These are phyloP conservation scores for Trochalopteron elliotii DNA, from an alignment of 2,113 vertebrate species.

Conservation along the genomic window DNA sequence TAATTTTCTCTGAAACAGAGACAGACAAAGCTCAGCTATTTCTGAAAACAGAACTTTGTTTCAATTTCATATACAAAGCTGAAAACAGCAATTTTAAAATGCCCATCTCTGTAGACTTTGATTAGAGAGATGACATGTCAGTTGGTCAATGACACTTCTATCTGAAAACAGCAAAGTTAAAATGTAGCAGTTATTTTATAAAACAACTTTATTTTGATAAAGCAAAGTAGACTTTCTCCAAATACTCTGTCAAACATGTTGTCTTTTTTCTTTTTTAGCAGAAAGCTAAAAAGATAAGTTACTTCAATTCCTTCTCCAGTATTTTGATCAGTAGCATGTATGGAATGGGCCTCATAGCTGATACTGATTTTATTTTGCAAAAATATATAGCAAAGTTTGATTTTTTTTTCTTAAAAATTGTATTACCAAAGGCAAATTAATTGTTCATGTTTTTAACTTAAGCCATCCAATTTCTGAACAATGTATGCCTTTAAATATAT, in stretches of 20 bases:
- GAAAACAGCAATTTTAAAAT: neutral
- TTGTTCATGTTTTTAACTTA: neutral
- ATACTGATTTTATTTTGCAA: neutral
- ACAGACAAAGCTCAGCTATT: conserved; percentile 12
- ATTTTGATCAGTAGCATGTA: neutral
- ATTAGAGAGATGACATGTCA: neutral
- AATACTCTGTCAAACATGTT: neutral
- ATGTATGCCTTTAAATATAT: neutral
- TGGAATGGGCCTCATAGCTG: neutral
- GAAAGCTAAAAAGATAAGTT: neutral
- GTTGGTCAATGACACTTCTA: neutral
- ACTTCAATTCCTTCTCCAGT: neutral
- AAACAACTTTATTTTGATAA: neutral
- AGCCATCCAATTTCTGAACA: neutral
- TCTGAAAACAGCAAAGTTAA: neutral
- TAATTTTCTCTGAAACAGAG: conserved; percentile 32
- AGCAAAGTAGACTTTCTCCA: neutral
- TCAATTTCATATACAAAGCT: neutral
- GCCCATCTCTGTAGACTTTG: neutral
- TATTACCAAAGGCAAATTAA: neutral
- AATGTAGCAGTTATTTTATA: neutral
- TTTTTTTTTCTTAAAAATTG: neutral
- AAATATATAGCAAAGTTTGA: neutral
- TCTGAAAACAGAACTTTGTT: neutral
- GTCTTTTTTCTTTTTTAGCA: neutral